Evolutionary conservation across 2,797 vertebrate genomes (phyloP), one percentile per base, ranked within the genome.

Genomic region (Scomberomorus guttatus): DNA sequence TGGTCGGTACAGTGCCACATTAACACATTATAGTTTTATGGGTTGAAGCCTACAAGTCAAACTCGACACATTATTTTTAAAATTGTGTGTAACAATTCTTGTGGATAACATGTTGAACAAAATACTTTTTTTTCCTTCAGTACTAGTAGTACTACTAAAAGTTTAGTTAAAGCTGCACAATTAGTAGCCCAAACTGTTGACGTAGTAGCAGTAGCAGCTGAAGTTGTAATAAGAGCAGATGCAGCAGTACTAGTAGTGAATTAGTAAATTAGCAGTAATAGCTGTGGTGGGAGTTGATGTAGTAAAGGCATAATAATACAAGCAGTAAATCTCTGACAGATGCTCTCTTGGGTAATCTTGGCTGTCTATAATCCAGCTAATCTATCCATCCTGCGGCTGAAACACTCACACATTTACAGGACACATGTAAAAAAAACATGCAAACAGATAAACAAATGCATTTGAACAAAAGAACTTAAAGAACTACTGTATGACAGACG

Each of bases 291-390:
- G 15, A 61, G 52, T 20, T 72, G 29, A 22, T 32, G 25, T 29
- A 68, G 46, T 22, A 25, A 42, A 37, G 2, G 24, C 12, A 8
- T 11, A 39, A 59, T 66, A 64, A 55, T 27, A 58, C 4, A 11
- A 59, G 13, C 39, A 69, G 62, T 14, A 65, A 74, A n/a, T 63
- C 50, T 72, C 25, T 76, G 77, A 89, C 89, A 93, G 87, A 89
- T 72, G 89, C 87, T 80, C 62, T 77, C 58, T 51, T 60, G 20
- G 75, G 66, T 93, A 88, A 93, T 92, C 88, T 84, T 24, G 3
- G 6, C 20, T 13, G 52, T 71, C 63, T 81, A 20, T 91, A 93
- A 93, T 91, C 90, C 90, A 79, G 24, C 64, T 89, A 92, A 92
- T 89, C 87, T 83, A 58, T 46, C 13, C 4, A 3, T 27, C n/a